Percentiles rank a stretch among this genome's conserved stretches.
phyloP scores from a whole-genome alignment of 2,113 vertebrate genomes.

The Sturnus vulgaris region DNA sequence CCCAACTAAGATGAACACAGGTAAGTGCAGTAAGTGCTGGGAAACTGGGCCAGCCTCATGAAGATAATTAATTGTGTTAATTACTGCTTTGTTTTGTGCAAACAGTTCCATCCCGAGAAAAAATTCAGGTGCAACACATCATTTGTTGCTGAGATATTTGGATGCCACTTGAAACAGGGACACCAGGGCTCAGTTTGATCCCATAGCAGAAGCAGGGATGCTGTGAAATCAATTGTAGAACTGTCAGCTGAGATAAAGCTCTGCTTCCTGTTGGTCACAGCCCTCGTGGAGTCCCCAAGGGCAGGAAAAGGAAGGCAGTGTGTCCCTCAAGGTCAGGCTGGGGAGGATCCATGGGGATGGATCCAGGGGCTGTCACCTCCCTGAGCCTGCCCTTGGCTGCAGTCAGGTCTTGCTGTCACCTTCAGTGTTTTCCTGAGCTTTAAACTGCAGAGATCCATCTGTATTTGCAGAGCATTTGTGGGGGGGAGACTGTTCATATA shows the following conservation, averaged over 20 bases:
- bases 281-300: fast-evolving
- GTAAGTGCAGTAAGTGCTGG: neutral
- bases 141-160: neutral
- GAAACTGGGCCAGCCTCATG: neutral
- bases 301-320: too few species aligned
- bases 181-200: neutral
- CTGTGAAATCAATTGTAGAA: neutral
- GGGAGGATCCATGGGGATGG: neutral
- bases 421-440: neutral
- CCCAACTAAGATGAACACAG: neutral
- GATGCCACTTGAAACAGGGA: neutral
- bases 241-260: neutral
- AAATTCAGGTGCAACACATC: neutral
- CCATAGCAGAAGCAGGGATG: neutral
- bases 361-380: neutral
- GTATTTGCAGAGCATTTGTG: neutral
- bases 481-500: neutral
- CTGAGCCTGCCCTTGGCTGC: fast-evolving
- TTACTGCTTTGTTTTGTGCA: neutral
- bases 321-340: neutral
- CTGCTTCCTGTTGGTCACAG: neutral
- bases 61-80: neutral
- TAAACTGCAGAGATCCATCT: fast-evolving
- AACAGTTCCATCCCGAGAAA: neutral
- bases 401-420: neutral